Evolutionary conservation across 1,140 invertebrate genomes (phyloP).

Genomic region (Drosophila lacteicornis): DNA sequence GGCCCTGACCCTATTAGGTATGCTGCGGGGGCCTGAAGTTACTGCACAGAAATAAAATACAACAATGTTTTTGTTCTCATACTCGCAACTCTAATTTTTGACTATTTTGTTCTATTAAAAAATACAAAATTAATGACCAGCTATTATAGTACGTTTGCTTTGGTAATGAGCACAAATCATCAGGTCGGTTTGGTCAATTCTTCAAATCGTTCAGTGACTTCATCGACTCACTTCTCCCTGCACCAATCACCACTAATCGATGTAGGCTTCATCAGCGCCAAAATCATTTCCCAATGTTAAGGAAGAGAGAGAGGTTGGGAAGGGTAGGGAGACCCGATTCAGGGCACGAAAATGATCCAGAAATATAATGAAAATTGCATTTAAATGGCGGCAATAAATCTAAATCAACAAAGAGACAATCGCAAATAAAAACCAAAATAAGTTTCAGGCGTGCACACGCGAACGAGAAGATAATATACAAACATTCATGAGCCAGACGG

Average conservation of each 20-base stretch:
- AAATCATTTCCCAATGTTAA: slow-evolving; percentile 9
- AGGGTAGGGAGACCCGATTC: slow-evolving; percentile 6
- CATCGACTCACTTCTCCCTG: background rate
- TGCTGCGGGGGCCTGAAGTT: background rate
- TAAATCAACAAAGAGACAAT: slow-evolving; percentile 74
- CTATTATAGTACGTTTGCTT: too few relatives aligned
- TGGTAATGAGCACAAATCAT: too few relatives aligned
- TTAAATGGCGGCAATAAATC: slow-evolving; percentile 70
- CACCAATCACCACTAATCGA: slow-evolving; percentile 33
- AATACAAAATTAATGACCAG: too few relatives aligned
- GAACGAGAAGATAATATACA: slow-evolving; percentile 10
- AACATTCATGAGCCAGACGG: slow-evolving; percentile 54
- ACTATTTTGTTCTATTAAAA: too few relatives aligned
- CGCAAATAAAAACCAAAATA: slow-evolving; percentile 52
- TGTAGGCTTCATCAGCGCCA: slow-evolving; percentile 24
- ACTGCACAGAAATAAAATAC: background rate
- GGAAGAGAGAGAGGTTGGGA: background rate
- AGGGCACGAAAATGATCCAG: slow-evolving; percentile 31
- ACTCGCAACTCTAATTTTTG: background rate
- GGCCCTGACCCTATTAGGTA: background rate
- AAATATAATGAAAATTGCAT: slow-evolving; percentile 73
- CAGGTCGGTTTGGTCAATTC: background rate
- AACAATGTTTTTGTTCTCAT: background rate
- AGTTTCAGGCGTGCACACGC: slow-evolving; percentile 23
- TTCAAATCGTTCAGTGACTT: slow-evolving; percentile 29